Evolutionary conservation across 1,140 invertebrate genomes (phyloP), one percentile per base, ranked within the genome.

Genomic region (Brachystomella parvula): DNA sequence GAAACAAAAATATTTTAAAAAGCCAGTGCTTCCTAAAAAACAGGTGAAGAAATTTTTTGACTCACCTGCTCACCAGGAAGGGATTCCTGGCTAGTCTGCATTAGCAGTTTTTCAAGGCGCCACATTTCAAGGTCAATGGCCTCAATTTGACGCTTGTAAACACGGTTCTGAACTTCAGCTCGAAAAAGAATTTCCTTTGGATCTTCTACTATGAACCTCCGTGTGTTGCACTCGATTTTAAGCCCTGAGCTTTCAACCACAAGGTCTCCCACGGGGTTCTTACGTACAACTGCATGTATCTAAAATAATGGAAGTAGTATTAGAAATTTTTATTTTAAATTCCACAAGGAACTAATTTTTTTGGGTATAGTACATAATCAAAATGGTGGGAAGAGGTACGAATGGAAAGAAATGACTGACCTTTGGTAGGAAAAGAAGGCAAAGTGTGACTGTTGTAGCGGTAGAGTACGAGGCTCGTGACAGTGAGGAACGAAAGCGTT

Each of bases 81-180:
- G 29, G 80, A 76, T 74, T 80, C 74, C 63, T 78, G 74, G 56
- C 75, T 73, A 26, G 79, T 76, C 65, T 77, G 76, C 24, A 82
- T 79, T 26, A 90, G 75, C 70, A 89, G 79, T 64, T 83, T 85
- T 74, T 92, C 88, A 66, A 94, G 78, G 65, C 86, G 83, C 24
- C 81, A 81, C 39, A 93, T 87, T 78, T 94, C 89, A 59, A 85
- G 82, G 75, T 93, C 89, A 56, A 93, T 77, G 64, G 87, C 85
- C 30, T 86, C 83, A 57, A 94, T 83, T 77, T 94, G 89, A 72
- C 86, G 82, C 72, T 87, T 87, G 76, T 92, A 94, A 2, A 92
- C 90, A 71, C 87, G 84, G 76, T 96, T 94, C 77, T 94, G 91
- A 53, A 94, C 89, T 78, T 94, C 90, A 1, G 92, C 89, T 59